Percentiles rank a stretch among this genome's conserved stretches.
These are phyloP conservation scores for Halcyon badia DNA, from an alignment of 2,797 vertebrate species.

Conservation along the genomic window DNA sequence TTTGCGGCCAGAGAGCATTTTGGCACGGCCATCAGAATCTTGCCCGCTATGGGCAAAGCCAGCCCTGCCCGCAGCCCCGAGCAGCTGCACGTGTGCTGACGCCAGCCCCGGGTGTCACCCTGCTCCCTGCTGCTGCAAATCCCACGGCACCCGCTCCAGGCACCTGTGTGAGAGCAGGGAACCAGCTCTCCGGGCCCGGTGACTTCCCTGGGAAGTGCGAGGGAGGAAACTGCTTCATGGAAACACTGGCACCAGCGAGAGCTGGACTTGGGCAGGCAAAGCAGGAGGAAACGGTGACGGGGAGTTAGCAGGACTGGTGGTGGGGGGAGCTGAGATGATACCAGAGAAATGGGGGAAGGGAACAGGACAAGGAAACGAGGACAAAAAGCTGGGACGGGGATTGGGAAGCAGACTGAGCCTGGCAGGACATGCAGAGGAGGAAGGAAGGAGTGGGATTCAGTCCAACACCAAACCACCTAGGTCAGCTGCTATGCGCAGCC, in stretches of 20 bases:
- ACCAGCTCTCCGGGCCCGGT: rapidly evolving
- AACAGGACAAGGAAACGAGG: not conserved
- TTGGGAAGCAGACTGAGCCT: not conserved
- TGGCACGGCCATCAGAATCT: not conserved
- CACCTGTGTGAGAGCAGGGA: not conserved
- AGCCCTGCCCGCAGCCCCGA: not conserved
- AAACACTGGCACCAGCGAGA: not conserved
- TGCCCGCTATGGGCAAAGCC: not conserved
- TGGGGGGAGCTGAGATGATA: not conserved
- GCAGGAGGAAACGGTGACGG: not conserved
- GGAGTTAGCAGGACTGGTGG: not conserved
- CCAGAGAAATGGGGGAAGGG: not conserved
- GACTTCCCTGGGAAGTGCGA: conserved; percentile 24
- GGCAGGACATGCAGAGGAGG: not conserved
- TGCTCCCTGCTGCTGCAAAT: not conserved
- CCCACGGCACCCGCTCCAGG: not conserved
- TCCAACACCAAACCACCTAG: not conserved
- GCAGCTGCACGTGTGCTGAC: not conserved
- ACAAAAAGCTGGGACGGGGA: not conserved
- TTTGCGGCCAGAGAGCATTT: not conserved
- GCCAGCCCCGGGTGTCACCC: rapidly evolving
- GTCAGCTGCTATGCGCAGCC: not conserved
- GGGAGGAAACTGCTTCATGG: conserved; percentile 35
- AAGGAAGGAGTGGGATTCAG: not conserved
- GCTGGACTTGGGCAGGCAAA: not conserved